Conservation (phyloP, 1,140 invertebrate species). For the Drosophila chauvacae region DNA sequence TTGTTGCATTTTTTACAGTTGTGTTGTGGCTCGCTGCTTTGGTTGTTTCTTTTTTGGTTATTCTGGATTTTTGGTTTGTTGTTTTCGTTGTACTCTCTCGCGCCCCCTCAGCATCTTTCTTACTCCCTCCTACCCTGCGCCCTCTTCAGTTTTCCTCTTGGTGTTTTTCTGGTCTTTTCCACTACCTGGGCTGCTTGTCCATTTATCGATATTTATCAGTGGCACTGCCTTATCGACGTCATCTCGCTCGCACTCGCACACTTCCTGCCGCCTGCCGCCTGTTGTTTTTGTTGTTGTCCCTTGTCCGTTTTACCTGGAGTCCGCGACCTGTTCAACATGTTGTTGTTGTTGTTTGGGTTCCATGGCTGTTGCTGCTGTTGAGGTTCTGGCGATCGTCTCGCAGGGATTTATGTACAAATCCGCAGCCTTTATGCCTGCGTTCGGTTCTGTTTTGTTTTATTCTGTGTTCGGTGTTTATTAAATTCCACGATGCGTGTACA, state of each 20-base stretch:
- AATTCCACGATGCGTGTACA: conserved; percentile 58
- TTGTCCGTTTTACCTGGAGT: conserved; percentile 33
- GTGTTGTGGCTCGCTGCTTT: conserved; percentile 36
- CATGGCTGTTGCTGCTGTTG: conserved; percentile 34
- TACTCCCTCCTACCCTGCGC: neutral
- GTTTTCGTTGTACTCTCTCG: conserved; percentile 35
- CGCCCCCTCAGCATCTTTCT: conserved; percentile 41
- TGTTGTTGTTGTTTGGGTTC: conserved; percentile 39
- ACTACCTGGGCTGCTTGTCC: conserved; percentile 38
- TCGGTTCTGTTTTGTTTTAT: conserved; percentile 44
- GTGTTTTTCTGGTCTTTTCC: conserved; percentile 30
- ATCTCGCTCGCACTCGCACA: conserved; percentile 34
- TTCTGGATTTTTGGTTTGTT: conserved; percentile 67
- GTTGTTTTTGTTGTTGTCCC: neutral
- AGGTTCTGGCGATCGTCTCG: conserved; percentile 57
- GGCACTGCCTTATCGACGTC: conserved; percentile 46
- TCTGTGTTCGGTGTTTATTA: conserved; percentile 72
- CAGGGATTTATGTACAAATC: conserved; percentile 66
- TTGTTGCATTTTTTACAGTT: conserved; percentile 76
- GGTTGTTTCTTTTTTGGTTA: conserved; percentile 42
- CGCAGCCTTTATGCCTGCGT: conserved; percentile 54
- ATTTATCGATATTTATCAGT: conserved; percentile 75
- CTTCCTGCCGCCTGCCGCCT: conserved; percentile 41
- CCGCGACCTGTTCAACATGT: conserved; percentile 42
- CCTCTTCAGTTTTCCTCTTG: neutral